Evolutionary conservation across 2,888 invertebrate species (phyloP).

Genomic region (Hololepta plana): DNA sequence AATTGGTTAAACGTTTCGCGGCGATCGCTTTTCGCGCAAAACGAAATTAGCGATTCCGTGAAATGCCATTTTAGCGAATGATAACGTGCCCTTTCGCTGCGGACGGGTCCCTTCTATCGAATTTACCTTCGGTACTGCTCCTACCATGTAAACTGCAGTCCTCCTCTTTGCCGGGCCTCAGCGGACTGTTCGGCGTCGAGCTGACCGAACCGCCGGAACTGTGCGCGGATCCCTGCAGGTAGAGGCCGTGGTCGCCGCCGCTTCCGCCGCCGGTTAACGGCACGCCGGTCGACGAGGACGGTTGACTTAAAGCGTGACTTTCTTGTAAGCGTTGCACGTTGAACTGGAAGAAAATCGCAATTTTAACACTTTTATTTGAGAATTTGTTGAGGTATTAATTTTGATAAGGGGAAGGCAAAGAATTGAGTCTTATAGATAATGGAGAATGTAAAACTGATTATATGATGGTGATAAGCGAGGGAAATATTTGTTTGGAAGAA

Average conservation of each 20-base stretch:
- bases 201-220: conserved; percentile 27
- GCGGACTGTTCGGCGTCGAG: conserved; percentile 27
- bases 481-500: too few species aligned
- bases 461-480: too few species aligned
- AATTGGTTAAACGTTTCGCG: too few species aligned
- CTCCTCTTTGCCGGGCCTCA: conserved; percentile 41
- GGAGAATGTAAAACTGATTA: too few species aligned
- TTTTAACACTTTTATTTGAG: conserved; percentile 7
- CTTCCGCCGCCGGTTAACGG: conserved; percentile 9
- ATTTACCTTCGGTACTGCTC: conserved; percentile 38
- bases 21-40: too few species aligned
- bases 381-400: too few species aligned
- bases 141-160: conserved; percentile 41
- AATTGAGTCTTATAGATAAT: too few species aligned
- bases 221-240: conserved; percentile 22
- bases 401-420: too few species aligned
- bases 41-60: too few species aligned
- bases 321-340: conserved; percentile 29
- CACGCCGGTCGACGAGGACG: conserved; percentile 13
- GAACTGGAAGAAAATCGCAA: conserved; percentile 23
- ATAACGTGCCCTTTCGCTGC: too few species aligned
- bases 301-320: conserved; percentile 22
- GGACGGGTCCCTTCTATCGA: too few species aligned
- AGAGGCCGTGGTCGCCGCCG: conserved; percentile 19
- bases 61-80: too few species aligned